Percentiles rank a stretch among this genome's conserved stretches.
Conservation (phyloP, 2,113 vertebrate species). For the Oryctolagus cuniculus region mOryCun1.1 NC_091432.1:1694001-1694500, state of each 20-base stretch:
- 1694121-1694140: neutral
- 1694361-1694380: neutral
- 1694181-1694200: fast-evolving
- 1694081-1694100: neutral
- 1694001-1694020: neutral
- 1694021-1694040: neutral
- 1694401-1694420: fast-evolving
- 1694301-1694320: fast-evolving
- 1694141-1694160: neutral
- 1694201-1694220: fast-evolving
- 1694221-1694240: neutral
- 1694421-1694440: fast-evolving
- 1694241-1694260: fast-evolving
- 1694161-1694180: neutral
- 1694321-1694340: fast-evolving
- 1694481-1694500: neutral
- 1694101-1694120: fast-evolving
- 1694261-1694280: neutral
- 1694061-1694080: neutral
- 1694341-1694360: too few relatives aligned
- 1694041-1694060: neutral
- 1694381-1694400: fast-evolving
- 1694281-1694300: neutral
- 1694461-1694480: neutral
- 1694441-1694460: fast-evolving